Conservation (phyloP, 2,113 vertebrate genomes). For the Psephotus haematonotus region DNA sequence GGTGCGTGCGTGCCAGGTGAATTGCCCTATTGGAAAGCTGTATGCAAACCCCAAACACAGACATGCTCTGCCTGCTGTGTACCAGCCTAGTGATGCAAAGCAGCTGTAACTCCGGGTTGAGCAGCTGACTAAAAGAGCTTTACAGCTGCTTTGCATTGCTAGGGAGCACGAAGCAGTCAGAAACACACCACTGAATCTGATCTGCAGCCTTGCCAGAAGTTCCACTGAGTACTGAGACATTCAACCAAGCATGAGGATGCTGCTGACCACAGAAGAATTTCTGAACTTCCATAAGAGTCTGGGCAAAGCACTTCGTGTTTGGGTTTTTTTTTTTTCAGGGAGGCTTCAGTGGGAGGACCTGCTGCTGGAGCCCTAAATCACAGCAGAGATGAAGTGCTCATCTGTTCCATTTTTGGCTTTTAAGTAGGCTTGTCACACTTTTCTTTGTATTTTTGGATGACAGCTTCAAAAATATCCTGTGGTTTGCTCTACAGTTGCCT, state of each 20-base stretch:
- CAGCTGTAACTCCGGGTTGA: background rate
- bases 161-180: background rate
- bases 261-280: slow-evolving; percentile 45
- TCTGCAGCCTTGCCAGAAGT: background rate
- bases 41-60: accelerated
- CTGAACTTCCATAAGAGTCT: slow-evolving; percentile 13
- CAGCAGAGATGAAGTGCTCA: background rate
- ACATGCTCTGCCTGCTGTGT: background rate
- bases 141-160: slow-evolving; percentile 23
- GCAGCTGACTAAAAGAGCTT: background rate
- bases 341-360: slow-evolving; percentile 6
- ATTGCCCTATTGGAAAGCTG: background rate
- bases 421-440: slow-evolving; percentile 44
- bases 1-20: background rate
- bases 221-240: slow-evolving; percentile 17
- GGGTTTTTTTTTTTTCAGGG: background rate
- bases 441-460: slow-evolving; percentile 43
- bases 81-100: background rate
- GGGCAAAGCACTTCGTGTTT: background rate
- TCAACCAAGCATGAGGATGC: slow-evolving; percentile 6
- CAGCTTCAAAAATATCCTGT: slow-evolving; percentile 47
- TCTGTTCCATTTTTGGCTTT: slow-evolving; percentile 56
- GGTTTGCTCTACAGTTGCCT: slow-evolving; percentile 33
- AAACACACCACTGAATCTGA: background rate
- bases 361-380: slow-evolving; percentile 3